These are phyloP conservation scores for Celastrina argiolus DNA, from an alignment of 2,888 invertebrate species.

Conservation along the genomic window DNA sequence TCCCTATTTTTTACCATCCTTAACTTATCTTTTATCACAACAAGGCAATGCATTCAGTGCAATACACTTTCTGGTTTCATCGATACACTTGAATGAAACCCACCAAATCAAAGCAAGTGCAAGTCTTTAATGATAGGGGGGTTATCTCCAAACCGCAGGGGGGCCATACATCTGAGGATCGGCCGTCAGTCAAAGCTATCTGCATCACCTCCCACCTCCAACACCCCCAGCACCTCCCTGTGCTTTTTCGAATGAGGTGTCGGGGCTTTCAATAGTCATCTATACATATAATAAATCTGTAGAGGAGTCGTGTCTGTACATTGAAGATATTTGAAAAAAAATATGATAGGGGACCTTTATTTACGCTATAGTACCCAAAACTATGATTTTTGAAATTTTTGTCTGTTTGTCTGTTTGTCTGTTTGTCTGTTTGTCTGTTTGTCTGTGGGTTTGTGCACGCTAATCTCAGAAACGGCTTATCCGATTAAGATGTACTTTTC, in stretches of 20 bases:
- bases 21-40: not conserved
- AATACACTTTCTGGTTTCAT: not conserved
- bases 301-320: no score
- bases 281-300: not conserved
- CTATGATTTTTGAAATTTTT: no score
- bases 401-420: no score
- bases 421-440: no score
- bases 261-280: not conserved
- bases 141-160: not conserved
- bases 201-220: not conserved
- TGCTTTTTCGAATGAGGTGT: not conserved
- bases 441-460: no score
- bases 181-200: slow-evolving; percentile 22
- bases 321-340: no score
- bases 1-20: not conserved
- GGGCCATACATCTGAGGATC: slow-evolving; percentile 13
- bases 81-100: not conserved
- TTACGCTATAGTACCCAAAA: no score
- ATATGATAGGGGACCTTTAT: no score
- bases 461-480: no score
- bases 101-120: slow-evolving; percentile 10
- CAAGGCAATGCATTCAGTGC: not conserved
- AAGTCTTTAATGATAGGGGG: slow-evolving; percentile 12
- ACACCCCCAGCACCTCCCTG: not conserved
- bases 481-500: no score